These are phyloP conservation scores for Apamea epomidion DNA, from an alignment of 2,888 invertebrate genomes.

Conservation along the genomic window DNA sequence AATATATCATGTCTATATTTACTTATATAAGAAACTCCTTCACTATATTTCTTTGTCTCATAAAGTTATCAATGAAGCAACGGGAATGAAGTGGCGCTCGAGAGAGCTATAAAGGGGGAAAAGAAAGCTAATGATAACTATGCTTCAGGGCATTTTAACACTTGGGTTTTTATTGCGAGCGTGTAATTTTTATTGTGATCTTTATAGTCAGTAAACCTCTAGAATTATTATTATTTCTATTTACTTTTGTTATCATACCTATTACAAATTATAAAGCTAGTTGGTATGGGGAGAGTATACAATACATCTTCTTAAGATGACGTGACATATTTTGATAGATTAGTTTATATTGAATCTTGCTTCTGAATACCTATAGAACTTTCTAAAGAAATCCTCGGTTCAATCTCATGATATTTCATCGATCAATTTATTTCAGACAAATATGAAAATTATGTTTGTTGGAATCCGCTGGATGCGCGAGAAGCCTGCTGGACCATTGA, in stretches of 20 bases:
- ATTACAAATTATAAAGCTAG: not conserved
- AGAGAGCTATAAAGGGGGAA: slow-evolving; percentile 73
- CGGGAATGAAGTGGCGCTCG: slow-evolving; percentile 29
- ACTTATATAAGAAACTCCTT: not conserved
- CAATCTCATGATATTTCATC: not conserved
- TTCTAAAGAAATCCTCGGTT: not conserved
- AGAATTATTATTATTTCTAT: not conserved
- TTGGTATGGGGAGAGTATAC: not conserved
- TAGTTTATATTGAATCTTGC: not conserved
- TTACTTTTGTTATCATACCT: not conserved
- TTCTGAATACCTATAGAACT: not conserved
- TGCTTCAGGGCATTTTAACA: slow-evolving; percentile 40
- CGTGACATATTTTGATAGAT: not conserved
- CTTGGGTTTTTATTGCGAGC: slow-evolving; percentile 21
- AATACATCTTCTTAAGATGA: not conserved
- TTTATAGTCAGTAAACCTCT: not conserved
- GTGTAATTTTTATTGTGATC: slow-evolving; percentile 21
- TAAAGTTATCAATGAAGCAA: slow-evolving; percentile 39
- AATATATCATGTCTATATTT: not conserved
- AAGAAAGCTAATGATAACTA: slow-evolving; percentile 56
- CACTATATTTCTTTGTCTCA: slow-evolving; percentile 19
- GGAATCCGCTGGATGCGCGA: not conserved
- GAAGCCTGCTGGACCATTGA: not conserved
- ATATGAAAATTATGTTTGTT: not conserved
- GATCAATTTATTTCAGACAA: not conserved